Percentiles rank a stretch among this genome's conserved stretches.
phyloP scores from a whole-genome alignment of 2,113 vertebrate genomes.

The Nycticryphes semicollaris region DNA sequence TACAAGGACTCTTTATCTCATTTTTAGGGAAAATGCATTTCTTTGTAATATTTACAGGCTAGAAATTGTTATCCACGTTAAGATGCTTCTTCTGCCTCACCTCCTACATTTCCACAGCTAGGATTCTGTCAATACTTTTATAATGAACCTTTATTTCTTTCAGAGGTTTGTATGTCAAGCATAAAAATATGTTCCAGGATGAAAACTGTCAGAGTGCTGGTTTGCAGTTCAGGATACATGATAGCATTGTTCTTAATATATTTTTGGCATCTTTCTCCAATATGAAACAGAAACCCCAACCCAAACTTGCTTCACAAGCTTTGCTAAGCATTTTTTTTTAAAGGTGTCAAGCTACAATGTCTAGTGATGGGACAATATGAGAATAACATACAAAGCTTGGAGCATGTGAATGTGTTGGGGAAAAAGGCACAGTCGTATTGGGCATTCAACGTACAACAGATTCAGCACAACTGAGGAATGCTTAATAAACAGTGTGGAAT shows the following conservation, averaged over 20 bases:
- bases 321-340: not conserved
- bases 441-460: not conserved
- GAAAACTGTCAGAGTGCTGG: not conserved
- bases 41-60: not conserved
- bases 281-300: not conserved
- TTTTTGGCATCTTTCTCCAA: not conserved
- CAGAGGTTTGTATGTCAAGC: not conserved
- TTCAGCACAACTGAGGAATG: not conserved
- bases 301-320: not conserved
- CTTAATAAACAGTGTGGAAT: not conserved
- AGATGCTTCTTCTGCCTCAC: not conserved
- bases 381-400: not conserved
- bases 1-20: not conserved
- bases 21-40: not conserved
- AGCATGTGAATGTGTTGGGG: not conserved
- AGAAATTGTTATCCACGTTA: not conserved
- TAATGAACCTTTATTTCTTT: not conserved
- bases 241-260: not conserved
- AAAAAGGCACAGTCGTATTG: not conserved
- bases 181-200: not conserved
- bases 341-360: not conserved
- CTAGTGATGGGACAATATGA: not conserved
- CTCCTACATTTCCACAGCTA: not conserved
- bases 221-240: not conserved
- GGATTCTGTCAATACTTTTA: not conserved